Percentiles rank a stretch among this genome's conserved stretches.
Evolutionary conservation across 2,888 invertebrate genomes (phyloP).

Genomic region (Eugnorisma glareosa): DNA sequence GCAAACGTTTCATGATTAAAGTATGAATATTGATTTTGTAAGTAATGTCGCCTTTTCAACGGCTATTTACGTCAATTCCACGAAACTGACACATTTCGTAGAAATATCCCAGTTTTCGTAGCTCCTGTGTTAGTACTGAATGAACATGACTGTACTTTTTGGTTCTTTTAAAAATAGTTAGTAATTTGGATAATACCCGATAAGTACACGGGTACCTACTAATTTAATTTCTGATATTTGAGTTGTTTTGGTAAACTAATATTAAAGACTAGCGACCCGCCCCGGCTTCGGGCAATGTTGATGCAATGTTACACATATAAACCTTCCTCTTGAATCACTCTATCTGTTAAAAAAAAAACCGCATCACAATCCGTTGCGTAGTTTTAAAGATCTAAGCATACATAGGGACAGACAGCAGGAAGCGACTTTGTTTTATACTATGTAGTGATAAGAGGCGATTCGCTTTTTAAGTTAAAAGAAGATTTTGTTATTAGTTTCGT

Average conservation of each 20-base stretch:
- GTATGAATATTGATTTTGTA: constrained; percentile 76
- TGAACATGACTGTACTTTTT: not conserved
- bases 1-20: constrained; percentile 74
- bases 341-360: no score
- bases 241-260: not conserved
- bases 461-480: not conserved
- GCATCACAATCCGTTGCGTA: no score
- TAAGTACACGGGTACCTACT: not conserved
- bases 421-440: no score
- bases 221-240: constrained; percentile 16
- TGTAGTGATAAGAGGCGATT: not conserved
- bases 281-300: no score
- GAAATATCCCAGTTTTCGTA: not conserved
- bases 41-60: constrained; percentile 64
- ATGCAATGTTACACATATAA: no score
- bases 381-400: no score
- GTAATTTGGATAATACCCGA: constrained; percentile 40
- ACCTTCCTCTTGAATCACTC: no score
- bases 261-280: no score
- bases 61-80: constrained; percentile 67
- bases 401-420: no score
- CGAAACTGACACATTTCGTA: constrained; percentile 50
- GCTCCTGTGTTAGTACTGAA: not conserved
- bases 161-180: constrained; percentile 27
- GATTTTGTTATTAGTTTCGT: not conserved